phyloP scores from a whole-genome alignment of 2,797 vertebrate species.

The Champsocephalus esox region DNA sequence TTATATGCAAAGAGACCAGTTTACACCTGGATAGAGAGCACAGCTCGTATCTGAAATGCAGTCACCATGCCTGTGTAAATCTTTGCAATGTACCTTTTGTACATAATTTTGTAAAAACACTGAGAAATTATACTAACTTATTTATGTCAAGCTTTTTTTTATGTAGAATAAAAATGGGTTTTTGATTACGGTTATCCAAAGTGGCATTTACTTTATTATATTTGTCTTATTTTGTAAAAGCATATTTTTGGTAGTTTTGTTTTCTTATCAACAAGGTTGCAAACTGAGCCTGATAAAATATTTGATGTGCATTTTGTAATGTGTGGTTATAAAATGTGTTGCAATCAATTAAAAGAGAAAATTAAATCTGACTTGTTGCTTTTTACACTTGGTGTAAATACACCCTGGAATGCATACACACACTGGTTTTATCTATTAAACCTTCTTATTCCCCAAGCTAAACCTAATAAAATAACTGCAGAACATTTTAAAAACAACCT shows the following conservation, averaged over 20 bases:
- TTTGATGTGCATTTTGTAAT: constrained; percentile 90
- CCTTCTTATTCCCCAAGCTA: neutral
- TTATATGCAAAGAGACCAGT: constrained; percentile 64
- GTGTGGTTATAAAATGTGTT: constrained; percentile 89
- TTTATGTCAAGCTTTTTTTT: constrained; percentile 94
- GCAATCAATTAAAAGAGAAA: constrained; percentile 94
- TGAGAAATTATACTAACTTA: constrained; percentile 99
- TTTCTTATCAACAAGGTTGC: constrained; percentile 89
- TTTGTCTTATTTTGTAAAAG: constrained; percentile 91
- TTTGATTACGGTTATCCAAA: constrained; percentile 93
- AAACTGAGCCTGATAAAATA: constrained; percentile 96
- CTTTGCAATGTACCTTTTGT: constrained; percentile 85
- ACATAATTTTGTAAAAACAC: constrained; percentile 96
- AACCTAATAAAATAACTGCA: neutral
- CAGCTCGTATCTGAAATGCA: constrained; percentile 75
- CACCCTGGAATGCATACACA: neutral
- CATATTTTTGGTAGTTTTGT: constrained; percentile 86
- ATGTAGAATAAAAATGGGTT: constrained; percentile 89
- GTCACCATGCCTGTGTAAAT: constrained; percentile 84
- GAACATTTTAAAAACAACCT: neutral
- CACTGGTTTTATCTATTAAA: neutral
- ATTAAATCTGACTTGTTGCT: constrained; percentile 68
- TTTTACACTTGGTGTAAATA: constrained; percentile 43
- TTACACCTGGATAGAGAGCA: constrained; percentile 75
- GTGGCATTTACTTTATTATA: constrained; percentile 91